These are phyloP conservation scores for Troilus luridus DNA, from an alignment of 2,888 invertebrate species.

Conservation along the genomic window DNA sequence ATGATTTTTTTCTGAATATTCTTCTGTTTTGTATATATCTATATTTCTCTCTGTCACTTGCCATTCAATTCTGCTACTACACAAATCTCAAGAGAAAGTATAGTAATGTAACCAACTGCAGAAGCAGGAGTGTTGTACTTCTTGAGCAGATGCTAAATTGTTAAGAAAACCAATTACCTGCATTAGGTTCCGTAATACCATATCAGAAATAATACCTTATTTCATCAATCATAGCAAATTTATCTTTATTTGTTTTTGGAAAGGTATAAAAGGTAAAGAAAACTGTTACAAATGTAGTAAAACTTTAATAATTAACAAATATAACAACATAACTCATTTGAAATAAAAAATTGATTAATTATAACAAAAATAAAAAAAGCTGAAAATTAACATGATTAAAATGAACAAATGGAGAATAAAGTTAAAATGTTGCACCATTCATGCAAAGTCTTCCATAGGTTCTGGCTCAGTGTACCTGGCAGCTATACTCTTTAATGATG, in stretches of 20 bases:
- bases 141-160: neutral
- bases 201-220: neutral
- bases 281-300: slow-evolving; percentile 29
- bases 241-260: neutral
- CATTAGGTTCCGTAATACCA: neutral
- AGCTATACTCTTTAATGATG: slow-evolving; percentile 54
- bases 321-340: slow-evolving; percentile 53
- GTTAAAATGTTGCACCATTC: slow-evolving; percentile 7
- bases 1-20: too few relatives aligned
- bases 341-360: slow-evolving; percentile 30
- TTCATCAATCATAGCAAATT: neutral
- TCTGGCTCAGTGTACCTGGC: slow-evolving; percentile 52
- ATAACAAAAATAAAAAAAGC: slow-evolving; percentile 21
- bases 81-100: too few relatives aligned
- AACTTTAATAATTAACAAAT: slow-evolving; percentile 52
- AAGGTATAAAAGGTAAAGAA: neutral
- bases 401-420: slow-evolving; percentile 5
- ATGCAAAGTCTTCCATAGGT: slow-evolving; percentile 58
- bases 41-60: too few relatives aligned
- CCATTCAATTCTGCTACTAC: too few relatives aligned
- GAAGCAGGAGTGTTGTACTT: too few relatives aligned
- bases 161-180: neutral
- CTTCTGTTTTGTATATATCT: too few relatives aligned
- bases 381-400: slow-evolving; percentile 39
- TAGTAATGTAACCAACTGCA: too few relatives aligned